Base-by-base conservation (phyloP, 2,113 vertebrate genomes). In the Festucalex cinctus region DNA sequence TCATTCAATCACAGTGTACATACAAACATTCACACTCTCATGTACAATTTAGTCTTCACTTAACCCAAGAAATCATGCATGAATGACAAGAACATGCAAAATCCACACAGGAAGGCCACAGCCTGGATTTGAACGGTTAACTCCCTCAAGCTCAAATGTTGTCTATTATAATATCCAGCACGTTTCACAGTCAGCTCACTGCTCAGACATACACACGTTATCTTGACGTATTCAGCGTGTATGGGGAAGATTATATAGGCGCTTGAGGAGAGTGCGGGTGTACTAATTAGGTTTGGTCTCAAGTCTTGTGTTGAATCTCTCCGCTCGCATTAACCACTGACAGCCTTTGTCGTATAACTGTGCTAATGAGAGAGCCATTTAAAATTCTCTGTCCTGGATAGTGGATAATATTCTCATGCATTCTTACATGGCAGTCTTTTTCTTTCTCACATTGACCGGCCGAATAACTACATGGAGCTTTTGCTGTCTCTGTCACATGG, bases 351-450 rank as follows among this genome's bases (percentile, higher is more conserved):
- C 77, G 65, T 84, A 84, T 89, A 89, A 86, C 78, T 22, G 32
- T 39, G 58, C 83, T 91, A 92, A 93, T 89, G 85, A 91, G 85
- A 85, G 73, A 78, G 76, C 79, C 85, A 80, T 90, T 90, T 86
- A 86, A 88, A 86, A 91, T 90, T 90, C 83, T 84, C 73, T 79
- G 72, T 48, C 78, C 81, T 77, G 79, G 80, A 73, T 84, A 89
- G 90, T 91, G 89, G 89, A n/a, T n/a, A n/a, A n/a, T n/a, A n/a
- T n/a, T 90, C 79, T 89, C 85, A 87, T 77, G 83, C 77, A 83
- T 88, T 84, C 83, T 87, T 85, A 76, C 84, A 71, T 67, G 43
- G 79, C 75, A 69, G 72, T 14, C 59, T 54, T 22, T 74, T 60
- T 63, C 20, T 44, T 12, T 41, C 39, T 41, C 32, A 26, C 35